Evolutionary conservation across 30 jellyfish, hydroid and myxozoan genomes (phyloP), one percentile per base, ranked within the genome.

Genomic region (Cassiopea xamachana): DNA sequence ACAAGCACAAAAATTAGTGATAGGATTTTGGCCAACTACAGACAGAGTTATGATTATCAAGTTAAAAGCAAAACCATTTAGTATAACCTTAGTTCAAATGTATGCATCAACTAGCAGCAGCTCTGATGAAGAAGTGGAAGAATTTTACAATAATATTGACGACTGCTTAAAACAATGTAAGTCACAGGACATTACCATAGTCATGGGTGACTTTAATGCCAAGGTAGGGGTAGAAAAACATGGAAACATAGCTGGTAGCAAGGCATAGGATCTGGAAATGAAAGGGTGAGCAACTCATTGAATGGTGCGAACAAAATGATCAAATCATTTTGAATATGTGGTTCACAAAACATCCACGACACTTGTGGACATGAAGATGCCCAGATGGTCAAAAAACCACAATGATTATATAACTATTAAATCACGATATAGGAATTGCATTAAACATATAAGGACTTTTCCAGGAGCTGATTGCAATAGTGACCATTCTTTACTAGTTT

Each of bases 391-490:
- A 2, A 43, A 74, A 72, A 75, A 87, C 49, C 94, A 87, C 19
- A 75, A 73, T 67, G 93, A 86, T 51, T 86, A 73, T 45, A 86
- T 86, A 70, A 45, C 77, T 46, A 55, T 73, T 16, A 55, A 45
- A 2, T 6, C 59, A 49, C 73, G 93, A 86, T 86, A 1, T 55
- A 16, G 73, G 44, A 73, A 74, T 60, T n/a, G 19, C 2, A 86
- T 85, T 46, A 47, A 73, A 68, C 2, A 75, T 7, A 44, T 64
- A 8, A 19, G 67, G 49, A 60, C 83, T 2, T 75, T 75, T 77
- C 91, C 91, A 12, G 91, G 91, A 8, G 91, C 89, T 7, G 94
- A 87, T 68, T 76, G 71, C 17, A 72, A 46, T 7, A 76, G 85
- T n/a, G 85, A 73, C 39, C 39, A 27, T 27, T 0, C 39, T 27